Evolutionary conservation across 2,888 invertebrate species (phyloP).

Genomic region (Liodrosophila aerea): DNA sequence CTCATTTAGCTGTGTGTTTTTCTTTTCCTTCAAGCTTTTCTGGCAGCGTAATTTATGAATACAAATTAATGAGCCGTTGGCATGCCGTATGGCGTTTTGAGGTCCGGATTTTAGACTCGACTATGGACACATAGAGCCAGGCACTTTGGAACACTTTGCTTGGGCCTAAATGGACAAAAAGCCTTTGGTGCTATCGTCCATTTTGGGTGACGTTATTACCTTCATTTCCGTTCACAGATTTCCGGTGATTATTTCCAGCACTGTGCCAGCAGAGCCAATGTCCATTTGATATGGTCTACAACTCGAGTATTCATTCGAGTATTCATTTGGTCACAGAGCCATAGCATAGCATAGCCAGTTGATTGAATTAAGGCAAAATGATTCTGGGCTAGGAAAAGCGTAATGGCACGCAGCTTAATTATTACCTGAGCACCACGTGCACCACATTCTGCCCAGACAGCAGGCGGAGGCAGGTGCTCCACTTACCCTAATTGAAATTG

Average conservation of each 20-base stretch:
- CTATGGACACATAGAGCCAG: conserved; percentile 1
- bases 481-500: conserved; percentile 74
- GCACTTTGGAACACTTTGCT: conserved; percentile 50
- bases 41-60: conserved; percentile 68
- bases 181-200: conserved; percentile 45
- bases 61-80: conserved; percentile 70
- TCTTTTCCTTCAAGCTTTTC: conserved; percentile 15
- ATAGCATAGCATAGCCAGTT: conserved; percentile 13
- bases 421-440: conserved; percentile 12
- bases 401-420: conserved; percentile 72
- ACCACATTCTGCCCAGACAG: background rate
- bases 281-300: conserved; percentile 37
- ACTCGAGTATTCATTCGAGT: too few relatives aligned
- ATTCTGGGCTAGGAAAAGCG: conserved; percentile 53
- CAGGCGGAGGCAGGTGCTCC: conserved; percentile 31
- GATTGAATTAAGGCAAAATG: conserved; percentile 68
- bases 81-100: conserved; percentile 61
- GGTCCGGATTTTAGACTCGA: conserved; percentile 11
- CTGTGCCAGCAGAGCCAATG: conserved; percentile 16
- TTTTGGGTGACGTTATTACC: conserved; percentile 70
- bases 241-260: conserved; percentile 73
- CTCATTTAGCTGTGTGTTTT: conserved; percentile 1
- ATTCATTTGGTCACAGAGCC: background rate
- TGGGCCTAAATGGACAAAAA: conserved; percentile 59
- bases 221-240: conserved; percentile 74